These are phyloP conservation scores for Salvelinus alpinus DNA, from an alignment of 2,113 vertebrate genomes.

Conservation along the genomic window DNA sequence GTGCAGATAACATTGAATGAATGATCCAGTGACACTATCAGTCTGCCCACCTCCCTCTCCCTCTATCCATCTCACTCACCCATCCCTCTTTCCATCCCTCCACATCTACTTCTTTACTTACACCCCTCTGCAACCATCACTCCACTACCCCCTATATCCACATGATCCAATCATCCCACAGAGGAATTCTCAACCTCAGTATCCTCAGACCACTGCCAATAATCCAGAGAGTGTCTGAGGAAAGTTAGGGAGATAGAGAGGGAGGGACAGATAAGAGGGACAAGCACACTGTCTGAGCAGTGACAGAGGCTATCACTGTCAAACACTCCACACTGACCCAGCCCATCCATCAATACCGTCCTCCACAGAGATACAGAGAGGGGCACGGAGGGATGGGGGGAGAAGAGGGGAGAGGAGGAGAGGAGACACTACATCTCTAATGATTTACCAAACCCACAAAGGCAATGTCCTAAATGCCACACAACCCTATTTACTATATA, in stretches of 20 bases:
- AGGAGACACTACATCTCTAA: too few species aligned
- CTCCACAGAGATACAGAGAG: not conserved
- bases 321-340: slow-evolving; percentile 48
- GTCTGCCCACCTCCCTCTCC: not conserved
- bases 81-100: not conserved
- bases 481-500: too few species aligned
- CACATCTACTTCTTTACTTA: too few species aligned
- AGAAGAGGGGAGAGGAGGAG: not conserved
- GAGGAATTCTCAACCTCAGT: too few species aligned
- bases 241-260: slow-evolving; percentile 27
- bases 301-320: slow-evolving; percentile 61
- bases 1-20: too few species aligned
- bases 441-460: too few species aligned
- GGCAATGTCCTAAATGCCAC: too few species aligned
- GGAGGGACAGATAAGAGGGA: slow-evolving; percentile 35
- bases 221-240: not conserved
- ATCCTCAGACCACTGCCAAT: too few species aligned
- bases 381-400: not conserved
- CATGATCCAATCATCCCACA: too few species aligned
- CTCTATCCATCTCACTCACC: slow-evolving; percentile 27
- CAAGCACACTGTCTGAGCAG: slow-evolving; percentile 38
- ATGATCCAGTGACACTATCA: too few species aligned
- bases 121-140: too few species aligned
- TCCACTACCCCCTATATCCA: too few species aligned
- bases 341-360: slow-evolving; percentile 54